Evolutionary conservation across 2,888 invertebrate species (phyloP).

Genomic region (Lasius platythorax): DNA sequence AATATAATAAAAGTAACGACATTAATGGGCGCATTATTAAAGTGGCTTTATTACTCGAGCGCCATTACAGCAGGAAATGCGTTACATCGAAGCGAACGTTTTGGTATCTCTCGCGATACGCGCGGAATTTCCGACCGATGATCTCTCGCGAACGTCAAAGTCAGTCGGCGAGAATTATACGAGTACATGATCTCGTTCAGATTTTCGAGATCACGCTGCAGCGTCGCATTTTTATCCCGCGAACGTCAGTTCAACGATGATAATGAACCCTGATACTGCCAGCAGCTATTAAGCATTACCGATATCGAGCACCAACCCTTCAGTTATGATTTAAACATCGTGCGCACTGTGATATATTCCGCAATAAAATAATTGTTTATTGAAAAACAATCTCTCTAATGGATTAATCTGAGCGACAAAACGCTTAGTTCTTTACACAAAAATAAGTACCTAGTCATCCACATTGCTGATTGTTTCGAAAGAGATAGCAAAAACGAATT

Average conservation of each 20-base stretch:
- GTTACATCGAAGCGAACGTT: constrained; percentile 6
- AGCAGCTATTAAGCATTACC: neutral
- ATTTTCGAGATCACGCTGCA: constrained; percentile 18
- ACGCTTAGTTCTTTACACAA: neutral
- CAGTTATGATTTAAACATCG: neutral
- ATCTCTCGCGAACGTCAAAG: constrained; percentile 23
- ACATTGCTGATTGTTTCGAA: neutral
- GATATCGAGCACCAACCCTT: neutral
- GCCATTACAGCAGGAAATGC: constrained; percentile 22
- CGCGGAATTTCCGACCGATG: constrained; percentile 12
- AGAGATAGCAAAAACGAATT: neutral
- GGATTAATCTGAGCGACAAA: neutral
- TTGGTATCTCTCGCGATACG: constrained; percentile 5
- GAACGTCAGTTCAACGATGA: neutral
- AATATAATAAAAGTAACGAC: constrained; percentile 51
- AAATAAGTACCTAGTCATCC: neutral
- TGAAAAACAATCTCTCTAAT: neutral
- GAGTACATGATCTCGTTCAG: neutral
- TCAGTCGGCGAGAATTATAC: constrained; percentile 17
- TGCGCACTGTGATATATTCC: neutral
- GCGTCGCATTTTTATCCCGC: neutral
- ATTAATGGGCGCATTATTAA: constrained; percentile 51
- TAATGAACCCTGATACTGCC: constrained; percentile 13
- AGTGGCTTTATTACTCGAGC: constrained; percentile 28
- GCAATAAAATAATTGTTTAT: neutral